Percentiles rank a stretch among this genome's conserved stretches.
Conservation (phyloP, 2,113 vertebrate genomes). For the Eublepharis macularius region DNA sequence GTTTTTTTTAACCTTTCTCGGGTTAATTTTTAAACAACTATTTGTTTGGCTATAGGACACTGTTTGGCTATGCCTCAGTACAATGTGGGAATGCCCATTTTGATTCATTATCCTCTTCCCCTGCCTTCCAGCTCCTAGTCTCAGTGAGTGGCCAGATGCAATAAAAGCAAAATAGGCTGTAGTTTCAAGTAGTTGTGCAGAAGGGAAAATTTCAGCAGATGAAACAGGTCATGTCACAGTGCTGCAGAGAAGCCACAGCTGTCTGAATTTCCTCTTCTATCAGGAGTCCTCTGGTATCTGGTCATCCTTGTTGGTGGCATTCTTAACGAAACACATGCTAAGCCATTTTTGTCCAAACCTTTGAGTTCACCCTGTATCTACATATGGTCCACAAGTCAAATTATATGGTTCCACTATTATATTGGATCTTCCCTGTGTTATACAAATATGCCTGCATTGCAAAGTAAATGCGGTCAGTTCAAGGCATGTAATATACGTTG, state of each 20-base stretch:
- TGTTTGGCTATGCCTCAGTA: not conserved
- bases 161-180: not conserved
- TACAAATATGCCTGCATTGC: not conserved
- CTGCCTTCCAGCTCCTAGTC: not conserved
- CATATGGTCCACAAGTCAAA: not conserved
- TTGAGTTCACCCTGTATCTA: not conserved
- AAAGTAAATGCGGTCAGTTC: not conserved
- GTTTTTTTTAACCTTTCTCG: not conserved
- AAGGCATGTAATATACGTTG: accelerated
- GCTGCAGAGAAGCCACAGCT: not conserved
- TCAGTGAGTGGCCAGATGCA: not conserved
- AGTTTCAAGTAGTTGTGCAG: not conserved
- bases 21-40: not conserved
- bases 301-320: not conserved
- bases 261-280: not conserved
- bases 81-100: no score
- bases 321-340: not conserved
- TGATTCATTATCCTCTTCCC: not conserved
- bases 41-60: not conserved
- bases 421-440: not conserved
- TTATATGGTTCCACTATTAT: not conserved
- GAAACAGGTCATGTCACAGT: not conserved
- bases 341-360: no score
- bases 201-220: not conserved
- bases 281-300: not conserved